Conservation (phyloP, 2,113 vertebrate genomes). For the Speoplatyrhinus poulsoni region DNA sequence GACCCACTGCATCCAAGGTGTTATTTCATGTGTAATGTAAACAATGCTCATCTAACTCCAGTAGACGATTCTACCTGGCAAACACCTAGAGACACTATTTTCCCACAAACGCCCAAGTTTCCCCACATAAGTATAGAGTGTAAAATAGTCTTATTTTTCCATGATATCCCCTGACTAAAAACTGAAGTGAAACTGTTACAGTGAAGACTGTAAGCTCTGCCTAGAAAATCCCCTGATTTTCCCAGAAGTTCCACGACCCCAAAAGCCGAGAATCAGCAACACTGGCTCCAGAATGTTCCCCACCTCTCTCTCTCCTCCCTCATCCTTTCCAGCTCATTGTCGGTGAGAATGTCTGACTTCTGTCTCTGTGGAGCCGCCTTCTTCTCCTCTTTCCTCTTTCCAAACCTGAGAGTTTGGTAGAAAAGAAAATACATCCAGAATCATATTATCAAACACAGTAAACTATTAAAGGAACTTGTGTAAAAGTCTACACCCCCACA, state of each 20-base stretch:
- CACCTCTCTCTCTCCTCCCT: conserved; percentile 76
- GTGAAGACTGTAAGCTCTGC: not conserved
- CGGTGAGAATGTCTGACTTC: conserved; percentile 75
- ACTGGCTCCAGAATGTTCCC: not conserved
- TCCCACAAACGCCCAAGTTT: too few relatives aligned
- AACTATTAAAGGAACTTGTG: not conserved
- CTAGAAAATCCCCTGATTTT: not conserved
- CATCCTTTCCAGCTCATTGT: conserved; percentile 86
- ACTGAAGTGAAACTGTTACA: too few relatives aligned
- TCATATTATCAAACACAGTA: not conserved
- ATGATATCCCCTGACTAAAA: too few relatives aligned
- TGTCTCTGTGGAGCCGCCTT: conserved; percentile 76
- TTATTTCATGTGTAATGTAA: too few relatives aligned
- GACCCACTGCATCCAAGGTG: too few relatives aligned
- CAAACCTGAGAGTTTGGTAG: conserved; percentile 80
- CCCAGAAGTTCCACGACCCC: not conserved
- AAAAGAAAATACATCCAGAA: not conserved
- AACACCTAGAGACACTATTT: too few relatives aligned
- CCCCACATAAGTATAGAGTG: too few relatives aligned
- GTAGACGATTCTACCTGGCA: too few relatives aligned
- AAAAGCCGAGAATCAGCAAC: not conserved
- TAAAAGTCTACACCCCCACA: not conserved
- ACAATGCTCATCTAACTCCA: too few relatives aligned
- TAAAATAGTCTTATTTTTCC: too few relatives aligned
- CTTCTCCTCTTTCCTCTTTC: conserved; percentile 93